Conservation (phyloP, 2,888 invertebrate genomes). For the Tipula unca region DNA sequence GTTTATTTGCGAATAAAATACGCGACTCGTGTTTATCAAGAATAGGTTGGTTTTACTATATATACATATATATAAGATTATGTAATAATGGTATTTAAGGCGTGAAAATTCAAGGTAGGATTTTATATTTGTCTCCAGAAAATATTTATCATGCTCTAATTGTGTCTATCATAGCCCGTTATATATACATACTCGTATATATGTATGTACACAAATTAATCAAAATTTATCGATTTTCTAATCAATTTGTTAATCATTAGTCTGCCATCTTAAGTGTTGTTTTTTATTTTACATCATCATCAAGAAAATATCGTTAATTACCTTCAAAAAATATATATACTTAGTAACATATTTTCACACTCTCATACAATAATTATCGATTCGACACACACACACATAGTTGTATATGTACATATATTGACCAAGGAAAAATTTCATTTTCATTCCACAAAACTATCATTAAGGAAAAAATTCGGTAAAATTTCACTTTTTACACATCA, state of each 20-base stretch:
- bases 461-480: not conserved
- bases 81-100: not conserved
- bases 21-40: not conserved
- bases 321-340: not conserved
- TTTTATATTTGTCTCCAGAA: not conserved
- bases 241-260: not conserved
- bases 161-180: not conserved
- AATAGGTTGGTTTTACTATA: too few species aligned
- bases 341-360: not conserved
- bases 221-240: not conserved
- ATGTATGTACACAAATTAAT: not conserved
- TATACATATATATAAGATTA: not conserved
- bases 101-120: not conserved
- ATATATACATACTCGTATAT: not conserved
- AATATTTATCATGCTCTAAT: not conserved
- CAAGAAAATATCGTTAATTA: slow-evolving; percentile 14
- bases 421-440: not conserved
- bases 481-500: not conserved
- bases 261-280: not conserved
- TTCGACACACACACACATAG: not conserved
- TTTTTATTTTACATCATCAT: not conserved
- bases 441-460: not conserved
- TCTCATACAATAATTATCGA: not conserved
- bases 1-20: not conserved
- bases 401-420: not conserved